Evolutionary conservation across 2,888 invertebrate species (phyloP).

Genomic region (Stramonita haemastoma): DNA sequence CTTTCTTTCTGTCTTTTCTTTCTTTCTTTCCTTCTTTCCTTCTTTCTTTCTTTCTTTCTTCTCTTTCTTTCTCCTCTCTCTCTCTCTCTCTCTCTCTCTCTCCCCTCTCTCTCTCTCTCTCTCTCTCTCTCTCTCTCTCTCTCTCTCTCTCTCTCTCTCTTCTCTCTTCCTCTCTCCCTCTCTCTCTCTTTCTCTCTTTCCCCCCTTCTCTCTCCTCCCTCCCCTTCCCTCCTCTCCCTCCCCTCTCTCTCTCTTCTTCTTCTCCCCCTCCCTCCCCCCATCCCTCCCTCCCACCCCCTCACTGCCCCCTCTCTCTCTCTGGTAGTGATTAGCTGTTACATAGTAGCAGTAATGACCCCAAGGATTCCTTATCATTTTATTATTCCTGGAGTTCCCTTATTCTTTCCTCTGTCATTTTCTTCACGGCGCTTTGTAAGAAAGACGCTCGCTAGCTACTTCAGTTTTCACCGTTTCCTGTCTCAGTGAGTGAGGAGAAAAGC

Average conservation of each 20-base stretch:
- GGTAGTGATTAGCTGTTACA: background rate
- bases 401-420: background rate
- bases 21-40: background rate
- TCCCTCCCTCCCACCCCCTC: background rate
- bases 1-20: background rate
- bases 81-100: background rate
- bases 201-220: background rate
- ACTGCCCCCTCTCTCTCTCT: background rate
- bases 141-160: background rate
- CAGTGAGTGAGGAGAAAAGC: no score
- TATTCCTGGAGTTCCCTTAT: background rate
- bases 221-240: background rate
- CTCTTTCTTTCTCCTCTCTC: background rate
- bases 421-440: no score
- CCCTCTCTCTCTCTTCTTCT: background rate
- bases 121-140: background rate
- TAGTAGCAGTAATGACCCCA: background rate
- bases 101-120: background rate
- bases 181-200: background rate
- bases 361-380: background rate
- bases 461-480: no score
- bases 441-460: no score
- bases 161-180: background rate
- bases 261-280: background rate
- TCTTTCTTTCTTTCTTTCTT: background rate